These are phyloP conservation scores for Dinomys branickii DNA, from an alignment of 2,113 vertebrate genomes.

Conservation along the genomic window DNA sequence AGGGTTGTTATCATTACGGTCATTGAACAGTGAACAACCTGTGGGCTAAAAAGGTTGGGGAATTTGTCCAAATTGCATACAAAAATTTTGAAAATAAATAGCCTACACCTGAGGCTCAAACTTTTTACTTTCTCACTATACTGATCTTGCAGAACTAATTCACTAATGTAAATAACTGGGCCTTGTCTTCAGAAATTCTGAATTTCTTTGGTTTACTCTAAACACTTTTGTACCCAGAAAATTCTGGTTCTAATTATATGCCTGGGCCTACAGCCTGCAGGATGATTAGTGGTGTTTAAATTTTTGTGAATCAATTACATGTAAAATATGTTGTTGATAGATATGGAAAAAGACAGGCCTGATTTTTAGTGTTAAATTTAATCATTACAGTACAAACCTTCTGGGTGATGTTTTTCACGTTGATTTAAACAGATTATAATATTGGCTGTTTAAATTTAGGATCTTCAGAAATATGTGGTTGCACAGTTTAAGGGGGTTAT, in stretches of 20 bases:
- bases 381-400: conserved; percentile 36
- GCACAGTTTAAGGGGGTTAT: not conserved
- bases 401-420: not conserved
- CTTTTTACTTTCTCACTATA: not conserved
- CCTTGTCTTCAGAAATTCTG: conserved; percentile 20
- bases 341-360: conserved; percentile 62
- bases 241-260: conserved; percentile 58
- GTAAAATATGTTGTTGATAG: conserved; percentile 61
- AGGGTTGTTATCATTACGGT: not conserved
- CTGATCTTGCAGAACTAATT: not conserved
- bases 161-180: conserved; percentile 17
- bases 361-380: conserved; percentile 64
- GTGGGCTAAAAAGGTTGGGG: not conserved
- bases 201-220: conserved; percentile 4
- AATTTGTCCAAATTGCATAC: not conserved
- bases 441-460: conserved; percentile 53
- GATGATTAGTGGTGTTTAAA: conserved; percentile 57
- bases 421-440: conserved; percentile 54
- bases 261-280: conserved; percentile 52
- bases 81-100: not conserved
- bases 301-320: conserved; percentile 58
- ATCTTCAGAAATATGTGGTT: conserved; percentile 12
- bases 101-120: not conserved
- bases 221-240: conserved; percentile 61
- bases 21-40: not conserved